Percentiles rank a stretch among this genome's conserved stretches.
These are phyloP conservation scores for Torymus auratus DNA, from an alignment of 2,888 invertebrate species.

Conservation along the genomic window DNA sequence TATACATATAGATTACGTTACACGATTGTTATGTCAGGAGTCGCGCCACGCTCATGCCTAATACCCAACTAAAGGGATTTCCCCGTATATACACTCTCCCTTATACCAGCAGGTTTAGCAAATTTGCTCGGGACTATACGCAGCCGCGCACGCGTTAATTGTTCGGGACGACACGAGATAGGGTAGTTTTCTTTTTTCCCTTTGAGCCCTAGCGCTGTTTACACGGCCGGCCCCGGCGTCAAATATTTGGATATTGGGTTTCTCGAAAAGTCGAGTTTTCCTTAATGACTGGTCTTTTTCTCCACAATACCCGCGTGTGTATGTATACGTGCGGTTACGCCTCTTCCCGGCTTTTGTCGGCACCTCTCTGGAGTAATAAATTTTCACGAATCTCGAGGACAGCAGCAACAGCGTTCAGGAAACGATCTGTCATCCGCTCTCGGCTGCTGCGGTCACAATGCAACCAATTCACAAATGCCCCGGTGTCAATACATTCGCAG, in stretches of 20 bases:
- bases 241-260: constrained; percentile 58
- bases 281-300: constrained; percentile 50
- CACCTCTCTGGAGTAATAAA: constrained; percentile 47
- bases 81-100: constrained; percentile 12
- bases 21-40: no score
- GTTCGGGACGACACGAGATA: constrained; percentile 2
- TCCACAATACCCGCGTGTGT: background rate
- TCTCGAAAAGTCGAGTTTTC: constrained; percentile 53
- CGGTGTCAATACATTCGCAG: no score
- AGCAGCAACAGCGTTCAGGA: no score
- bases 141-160: constrained; percentile 29
- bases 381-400: constrained; percentile 19
- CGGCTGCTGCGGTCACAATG: no score
- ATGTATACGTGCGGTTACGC: no score
- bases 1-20: no score
- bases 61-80: background rate
- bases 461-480: no score
- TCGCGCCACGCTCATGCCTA: no score
- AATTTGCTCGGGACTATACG: constrained; percentile 39
- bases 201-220: constrained; percentile 39
- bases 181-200: background rate
- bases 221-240: constrained; percentile 38
- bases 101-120: background rate
- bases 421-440: no score
- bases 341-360: constrained; percentile 31